Evolutionary conservation across 2,113 vertebrate species (phyloP).

Genomic region (Triplophysa rosa): DNA sequence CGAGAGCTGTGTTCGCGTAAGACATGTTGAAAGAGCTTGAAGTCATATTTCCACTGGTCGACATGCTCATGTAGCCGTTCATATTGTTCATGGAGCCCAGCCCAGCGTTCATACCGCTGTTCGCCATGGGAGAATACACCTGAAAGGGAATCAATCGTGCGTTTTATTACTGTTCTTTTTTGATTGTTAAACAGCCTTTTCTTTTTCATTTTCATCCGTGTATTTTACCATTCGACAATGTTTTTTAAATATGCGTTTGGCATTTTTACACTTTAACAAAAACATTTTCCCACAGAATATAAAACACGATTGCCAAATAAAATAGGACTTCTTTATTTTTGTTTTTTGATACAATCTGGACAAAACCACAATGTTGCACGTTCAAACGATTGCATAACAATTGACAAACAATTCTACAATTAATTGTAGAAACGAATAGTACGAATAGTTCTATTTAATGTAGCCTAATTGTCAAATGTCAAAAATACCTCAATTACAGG

Average conservation of each 20-base stretch:
- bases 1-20: constrained; percentile 87
- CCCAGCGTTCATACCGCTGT: constrained; percentile 87
- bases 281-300: not conserved
- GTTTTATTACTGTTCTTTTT: not conserved
- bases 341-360: no score
- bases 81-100: constrained; percentile 88
- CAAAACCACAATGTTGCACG: not conserved
- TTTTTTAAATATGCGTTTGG: not conserved
- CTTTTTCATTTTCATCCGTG: not conserved
- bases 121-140: constrained; percentile 92
- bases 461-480: not conserved
- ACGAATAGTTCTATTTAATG: not conserved
- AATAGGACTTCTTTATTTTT: not conserved
- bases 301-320: not conserved
- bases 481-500: not conserved
- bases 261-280: no score
- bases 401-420: no score
- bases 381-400: not conserved
- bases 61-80: constrained; percentile 94
- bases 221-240: not conserved
- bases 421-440: no score
- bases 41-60: constrained; percentile 85
- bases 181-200: not conserved
- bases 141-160: constrained; percentile 61
- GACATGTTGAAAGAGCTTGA: constrained; percentile 95